These are phyloP conservation scores for Cavia porcellus DNA, from an alignment of 2,113 vertebrate species.

Conservation along the genomic window DNA sequence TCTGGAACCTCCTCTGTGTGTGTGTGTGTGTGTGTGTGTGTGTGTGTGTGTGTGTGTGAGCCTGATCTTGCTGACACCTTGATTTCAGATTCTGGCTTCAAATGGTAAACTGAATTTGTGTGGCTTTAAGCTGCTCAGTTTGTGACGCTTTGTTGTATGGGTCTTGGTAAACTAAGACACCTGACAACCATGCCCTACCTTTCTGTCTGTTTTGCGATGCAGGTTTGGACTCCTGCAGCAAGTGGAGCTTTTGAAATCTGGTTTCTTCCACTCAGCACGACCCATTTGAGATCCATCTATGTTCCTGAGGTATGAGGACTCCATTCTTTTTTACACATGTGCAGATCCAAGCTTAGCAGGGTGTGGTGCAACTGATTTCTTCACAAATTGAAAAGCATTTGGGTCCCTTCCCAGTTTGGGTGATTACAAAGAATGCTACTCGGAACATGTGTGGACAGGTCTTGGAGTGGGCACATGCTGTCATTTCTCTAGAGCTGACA, in stretches of 20 bases:
- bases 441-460: not conserved
- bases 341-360: not conserved
- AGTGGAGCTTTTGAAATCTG: not conserved
- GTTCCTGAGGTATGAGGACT: not conserved
- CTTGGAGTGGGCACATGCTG: not conserved
- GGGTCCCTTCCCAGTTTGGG: not conserved
- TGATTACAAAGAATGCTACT: not conserved
- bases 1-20: not conserved
- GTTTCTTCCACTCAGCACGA: not conserved
- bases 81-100: not conserved
- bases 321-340: not conserved
- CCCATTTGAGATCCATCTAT: not conserved
- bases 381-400: not conserved
- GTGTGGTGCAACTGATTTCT: not conserved
- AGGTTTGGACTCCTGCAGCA: not conserved
- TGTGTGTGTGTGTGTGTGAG: no score
- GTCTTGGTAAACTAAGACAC: not conserved
- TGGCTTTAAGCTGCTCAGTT: not conserved
- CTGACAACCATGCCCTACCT: not conserved
- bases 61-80: not conserved
- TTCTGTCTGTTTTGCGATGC: not conserved
- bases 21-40: no score
- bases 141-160: not conserved
- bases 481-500: not conserved
- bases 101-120: not conserved